A percentile compares a stretch with the other conserved stretches of the same genome.
phyloP scores from a whole-genome alignment of 2,797 vertebrate genomes.

The Onychomys arenicola region DNA sequence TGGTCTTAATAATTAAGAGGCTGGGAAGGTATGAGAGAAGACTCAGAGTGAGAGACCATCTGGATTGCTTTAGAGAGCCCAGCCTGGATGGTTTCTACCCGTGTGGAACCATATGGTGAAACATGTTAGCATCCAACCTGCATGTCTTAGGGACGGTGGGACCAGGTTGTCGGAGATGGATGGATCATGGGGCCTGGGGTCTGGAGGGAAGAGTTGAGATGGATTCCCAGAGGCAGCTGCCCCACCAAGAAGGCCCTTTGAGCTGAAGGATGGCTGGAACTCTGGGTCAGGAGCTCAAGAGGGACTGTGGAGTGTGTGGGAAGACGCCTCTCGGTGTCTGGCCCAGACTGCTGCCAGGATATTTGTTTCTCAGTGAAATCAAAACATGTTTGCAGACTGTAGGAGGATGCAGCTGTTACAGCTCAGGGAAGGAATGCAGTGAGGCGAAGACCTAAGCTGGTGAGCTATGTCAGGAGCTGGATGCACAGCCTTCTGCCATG shows the following conservation, averaged over 20 bases:
- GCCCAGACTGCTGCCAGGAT: too few relatives aligned
- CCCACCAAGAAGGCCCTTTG: not conserved
- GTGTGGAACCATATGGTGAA: not conserved
- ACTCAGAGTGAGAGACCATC: not conserved
- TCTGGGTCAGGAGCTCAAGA: fast-evolving
- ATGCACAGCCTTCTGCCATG: not conserved
- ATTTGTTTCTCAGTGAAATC: too few relatives aligned
- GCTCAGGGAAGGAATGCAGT: too few relatives aligned
- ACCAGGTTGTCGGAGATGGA: not conserved
- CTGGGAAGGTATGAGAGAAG: not conserved
- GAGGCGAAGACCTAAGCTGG: not conserved
- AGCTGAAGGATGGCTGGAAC: not conserved
- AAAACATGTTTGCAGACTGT: not conserved
- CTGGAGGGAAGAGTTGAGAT: not conserved
- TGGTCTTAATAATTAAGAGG: not conserved
- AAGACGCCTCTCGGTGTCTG: fast-evolving
- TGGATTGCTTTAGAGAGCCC: not conserved
- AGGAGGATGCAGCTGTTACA: not conserved
- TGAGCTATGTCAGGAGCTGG: not conserved
- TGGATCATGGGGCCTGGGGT: not conserved
- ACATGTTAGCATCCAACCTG: not conserved
- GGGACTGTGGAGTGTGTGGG: too few relatives aligned
- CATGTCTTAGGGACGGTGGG: not conserved
- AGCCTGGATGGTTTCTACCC: not conserved
- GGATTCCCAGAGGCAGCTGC: not conserved